Conservation (phyloP, 1,140 invertebrate species). For the Drosophila ananassae region DNA sequence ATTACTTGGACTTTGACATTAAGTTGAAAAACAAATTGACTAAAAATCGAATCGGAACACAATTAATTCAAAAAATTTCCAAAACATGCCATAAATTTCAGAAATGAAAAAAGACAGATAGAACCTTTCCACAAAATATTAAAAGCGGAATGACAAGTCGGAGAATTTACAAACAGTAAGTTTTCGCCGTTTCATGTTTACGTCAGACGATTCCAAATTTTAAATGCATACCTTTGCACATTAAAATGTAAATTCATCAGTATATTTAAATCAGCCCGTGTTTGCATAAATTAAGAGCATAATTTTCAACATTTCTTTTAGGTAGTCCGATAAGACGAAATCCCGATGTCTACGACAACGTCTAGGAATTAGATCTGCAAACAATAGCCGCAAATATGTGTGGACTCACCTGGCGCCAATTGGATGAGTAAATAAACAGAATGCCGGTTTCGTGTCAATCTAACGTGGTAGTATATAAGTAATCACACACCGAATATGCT, state of each 20-base stretch:
- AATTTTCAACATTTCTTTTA: background rate
- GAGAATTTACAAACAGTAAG: background rate
- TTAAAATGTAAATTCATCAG: slow-evolving; percentile 13
- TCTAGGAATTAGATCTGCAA: slow-evolving; percentile 55
- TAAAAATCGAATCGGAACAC: background rate
- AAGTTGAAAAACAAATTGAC: background rate
- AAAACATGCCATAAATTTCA: background rate
- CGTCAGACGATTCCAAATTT: slow-evolving; percentile 14
- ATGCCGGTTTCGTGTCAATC: slow-evolving; percentile 40
- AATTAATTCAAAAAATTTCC: background rate
- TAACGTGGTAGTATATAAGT: slow-evolving; percentile 20
- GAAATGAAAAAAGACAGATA: slow-evolving; percentile 5
- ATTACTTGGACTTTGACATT: too few relatives aligned
- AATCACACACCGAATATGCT: slow-evolving; percentile 41
- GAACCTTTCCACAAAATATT: slow-evolving; percentile 15
- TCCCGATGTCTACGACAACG: slow-evolving; percentile 42
- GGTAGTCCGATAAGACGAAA: slow-evolving; percentile 5
- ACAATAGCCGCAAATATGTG: slow-evolving; percentile 38
- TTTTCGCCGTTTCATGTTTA: slow-evolving; percentile 30
- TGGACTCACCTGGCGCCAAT: slow-evolving; percentile 75
- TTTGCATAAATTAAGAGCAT: slow-evolving; percentile 9
- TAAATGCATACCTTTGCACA: slow-evolving; percentile 9
- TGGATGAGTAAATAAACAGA: slow-evolving; percentile 69
- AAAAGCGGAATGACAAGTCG: slow-evolving; percentile 21
- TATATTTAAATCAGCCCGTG: slow-evolving; percentile 16